These are phyloP conservation scores for Drosophila peninsularis DNA, from an alignment of 2,888 invertebrate species.

Conservation along the genomic window DNA sequence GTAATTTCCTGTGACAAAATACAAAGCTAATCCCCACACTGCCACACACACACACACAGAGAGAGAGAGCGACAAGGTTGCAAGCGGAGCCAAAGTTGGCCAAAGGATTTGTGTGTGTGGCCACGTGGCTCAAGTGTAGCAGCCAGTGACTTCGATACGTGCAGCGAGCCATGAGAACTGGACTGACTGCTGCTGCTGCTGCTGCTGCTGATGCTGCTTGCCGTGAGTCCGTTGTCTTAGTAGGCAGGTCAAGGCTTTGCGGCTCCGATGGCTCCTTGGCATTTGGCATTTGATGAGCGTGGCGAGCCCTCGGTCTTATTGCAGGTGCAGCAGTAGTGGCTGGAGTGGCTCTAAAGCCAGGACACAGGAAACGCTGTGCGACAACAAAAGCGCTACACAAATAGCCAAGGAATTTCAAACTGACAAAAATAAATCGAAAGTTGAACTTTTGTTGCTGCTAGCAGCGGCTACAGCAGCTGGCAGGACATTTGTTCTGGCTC, in stretches of 20 bases:
- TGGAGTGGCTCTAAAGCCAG: conserved; percentile 30
- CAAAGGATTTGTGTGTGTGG: conserved; percentile 64
- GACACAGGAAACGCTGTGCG: conserved; percentile 32
- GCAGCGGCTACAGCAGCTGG: conserved; percentile 54
- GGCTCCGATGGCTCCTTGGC: conserved; percentile 41
- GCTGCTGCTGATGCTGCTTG: neutral
- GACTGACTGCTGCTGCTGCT: conserved; percentile 19
- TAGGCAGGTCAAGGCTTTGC: conserved; percentile 62
- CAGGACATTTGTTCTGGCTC: conserved; percentile 68
- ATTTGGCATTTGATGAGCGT: conserved; percentile 71
- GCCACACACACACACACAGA: conserved; percentile 27
- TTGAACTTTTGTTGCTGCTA: conserved; percentile 56
- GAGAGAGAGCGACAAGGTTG: conserved; percentile 27
- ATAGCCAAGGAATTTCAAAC: conserved; percentile 59
- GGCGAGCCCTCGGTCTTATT: conserved; percentile 44
- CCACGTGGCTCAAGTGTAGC: conserved; percentile 19
- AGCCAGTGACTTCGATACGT: conserved; percentile 65
- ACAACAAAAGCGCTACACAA: conserved; percentile 66
- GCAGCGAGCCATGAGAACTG: conserved; percentile 48
- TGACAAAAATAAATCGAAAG: conserved; percentile 75
- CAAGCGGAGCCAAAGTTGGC: conserved; percentile 58
- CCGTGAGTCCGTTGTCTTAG: conserved; percentile 35
- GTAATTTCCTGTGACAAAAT: conserved; percentile 82
- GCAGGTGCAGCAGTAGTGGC: conserved; percentile 51
- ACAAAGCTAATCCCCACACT: conserved; percentile 77